Conservation (phyloP, 2,113 vertebrate species). For the Chaetops frenatus region DNA sequence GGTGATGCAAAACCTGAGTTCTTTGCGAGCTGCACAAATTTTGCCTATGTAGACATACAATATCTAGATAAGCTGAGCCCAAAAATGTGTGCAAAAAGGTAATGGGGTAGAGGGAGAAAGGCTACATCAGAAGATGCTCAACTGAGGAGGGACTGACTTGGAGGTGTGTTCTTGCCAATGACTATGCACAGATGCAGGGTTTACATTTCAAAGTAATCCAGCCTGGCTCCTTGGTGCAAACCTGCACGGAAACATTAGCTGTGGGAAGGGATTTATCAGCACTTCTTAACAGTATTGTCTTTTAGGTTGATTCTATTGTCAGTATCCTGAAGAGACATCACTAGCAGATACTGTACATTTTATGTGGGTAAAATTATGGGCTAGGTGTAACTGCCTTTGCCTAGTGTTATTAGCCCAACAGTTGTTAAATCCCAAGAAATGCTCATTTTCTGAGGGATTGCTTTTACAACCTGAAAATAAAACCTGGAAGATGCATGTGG, state of each 20-base stretch:
- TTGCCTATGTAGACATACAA: neutral
- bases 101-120: neutral
- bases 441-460: neutral
- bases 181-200: neutral
- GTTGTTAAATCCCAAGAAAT: neutral
- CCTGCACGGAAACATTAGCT: neutral
- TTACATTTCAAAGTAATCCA: neutral
- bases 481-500: neutral
- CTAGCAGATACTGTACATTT: neutral
- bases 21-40: neutral
- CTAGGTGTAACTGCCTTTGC: neutral
- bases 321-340: neutral
- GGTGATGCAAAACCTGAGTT: neutral
- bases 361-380: neutral
- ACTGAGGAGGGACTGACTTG: neutral
- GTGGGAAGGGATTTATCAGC: neutral
- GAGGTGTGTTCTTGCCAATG: neutral
- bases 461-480: neutral
- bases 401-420: neutral
- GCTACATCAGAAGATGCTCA: neutral
- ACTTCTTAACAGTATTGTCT: neutral
- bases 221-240: neutral
- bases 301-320: neutral
- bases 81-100: neutral
- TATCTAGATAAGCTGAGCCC: neutral